phyloP scores from a whole-genome alignment of 2,888 invertebrate genomes.

The Dicyrtoma fusca region DNA sequence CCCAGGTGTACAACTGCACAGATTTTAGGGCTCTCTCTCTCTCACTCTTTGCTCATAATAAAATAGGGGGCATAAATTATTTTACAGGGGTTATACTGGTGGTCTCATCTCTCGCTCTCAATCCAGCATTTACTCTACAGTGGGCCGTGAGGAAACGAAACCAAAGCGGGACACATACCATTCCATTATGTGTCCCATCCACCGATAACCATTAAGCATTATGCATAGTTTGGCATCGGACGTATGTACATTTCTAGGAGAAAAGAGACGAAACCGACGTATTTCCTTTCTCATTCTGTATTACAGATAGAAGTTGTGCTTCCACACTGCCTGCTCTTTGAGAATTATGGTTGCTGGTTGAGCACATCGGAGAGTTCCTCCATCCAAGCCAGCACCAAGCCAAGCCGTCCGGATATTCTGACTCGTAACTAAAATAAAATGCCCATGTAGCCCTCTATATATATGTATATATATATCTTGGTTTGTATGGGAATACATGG shows the following conservation, averaged over 20 bases:
- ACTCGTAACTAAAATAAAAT: too few species aligned
- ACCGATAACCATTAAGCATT: slow-evolving; percentile 23
- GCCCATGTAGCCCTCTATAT: not conserved
- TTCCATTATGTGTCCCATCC: slow-evolving; percentile 25
- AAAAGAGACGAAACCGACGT: not conserved
- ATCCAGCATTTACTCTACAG: slow-evolving; percentile 25
- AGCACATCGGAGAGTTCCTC: not conserved
- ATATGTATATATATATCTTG: not conserved
- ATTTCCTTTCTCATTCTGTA: not conserved
- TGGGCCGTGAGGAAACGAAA: not conserved
- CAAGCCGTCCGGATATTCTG: too few species aligned
- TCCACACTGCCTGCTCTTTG: not conserved
- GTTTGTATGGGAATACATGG: not conserved
- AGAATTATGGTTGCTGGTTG: slow-evolving; percentile 9
- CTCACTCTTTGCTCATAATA: slow-evolving; percentile 40
- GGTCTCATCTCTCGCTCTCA: slow-evolving; percentile 42
- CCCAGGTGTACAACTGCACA: slow-evolving; percentile 53
- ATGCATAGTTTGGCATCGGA: slow-evolving; percentile 25
- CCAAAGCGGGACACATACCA: slow-evolving; percentile 25
- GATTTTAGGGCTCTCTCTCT: slow-evolving; percentile 43
- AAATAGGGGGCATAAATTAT: slow-evolving; percentile 56
- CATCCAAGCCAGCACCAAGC: too few species aligned
- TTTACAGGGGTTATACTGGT: slow-evolving; percentile 55
- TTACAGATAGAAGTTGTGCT: too few species aligned
- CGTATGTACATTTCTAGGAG: not conserved